Conservation (phyloP, 2,113 vertebrate species). For the Lucifuga dentata region DNA sequence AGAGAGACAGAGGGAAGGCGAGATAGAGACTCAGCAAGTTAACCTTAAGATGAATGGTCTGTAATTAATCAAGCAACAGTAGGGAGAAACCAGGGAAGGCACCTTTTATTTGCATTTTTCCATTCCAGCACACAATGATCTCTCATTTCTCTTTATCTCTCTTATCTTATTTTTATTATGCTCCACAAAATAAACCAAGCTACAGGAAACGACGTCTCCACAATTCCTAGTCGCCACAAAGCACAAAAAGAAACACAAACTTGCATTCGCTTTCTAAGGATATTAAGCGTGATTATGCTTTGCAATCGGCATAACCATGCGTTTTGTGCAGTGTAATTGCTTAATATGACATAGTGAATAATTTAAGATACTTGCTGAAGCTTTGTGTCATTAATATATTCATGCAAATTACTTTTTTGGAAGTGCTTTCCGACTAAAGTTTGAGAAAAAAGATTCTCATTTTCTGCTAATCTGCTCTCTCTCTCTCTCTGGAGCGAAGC, state of each 20-base stretch:
- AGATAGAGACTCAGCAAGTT: slow-evolving; percentile 49
- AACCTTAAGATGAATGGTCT: slow-evolving; percentile 56
- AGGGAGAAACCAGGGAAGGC: slow-evolving; percentile 25
- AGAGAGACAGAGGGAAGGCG: background rate
- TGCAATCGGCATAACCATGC: background rate
- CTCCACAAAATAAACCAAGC: slow-evolving; percentile 24
- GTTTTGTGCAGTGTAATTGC: slow-evolving; percentile 7
- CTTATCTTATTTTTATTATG: slow-evolving; percentile 31
- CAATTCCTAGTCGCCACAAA: background rate
- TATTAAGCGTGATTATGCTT: slow-evolving; percentile 17
- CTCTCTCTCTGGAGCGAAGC: background rate
- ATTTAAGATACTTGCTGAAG: slow-evolving; percentile 8
- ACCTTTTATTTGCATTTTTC: slow-evolving; percentile 46
- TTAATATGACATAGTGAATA: slow-evolving; percentile 23
- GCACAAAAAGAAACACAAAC: background rate
- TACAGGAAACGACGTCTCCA: slow-evolving; percentile 11
- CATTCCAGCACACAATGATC: slow-evolving; percentile 20
- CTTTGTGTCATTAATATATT: slow-evolving; percentile 7
- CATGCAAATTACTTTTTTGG: slow-evolving; percentile 5
- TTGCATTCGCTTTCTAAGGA: slow-evolving; percentile 14
- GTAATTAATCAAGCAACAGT: slow-evolving; percentile 66
- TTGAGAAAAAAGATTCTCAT: slow-evolving; percentile 19
- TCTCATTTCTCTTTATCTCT: slow-evolving; percentile 32
- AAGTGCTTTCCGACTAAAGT: background rate
- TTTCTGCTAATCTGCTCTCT: slow-evolving; percentile 27